Evolutionary conservation across 2,888 invertebrate species (phyloP), one percentile per base, ranked within the genome.

Genomic region (Dichetophora obliterata): DNA sequence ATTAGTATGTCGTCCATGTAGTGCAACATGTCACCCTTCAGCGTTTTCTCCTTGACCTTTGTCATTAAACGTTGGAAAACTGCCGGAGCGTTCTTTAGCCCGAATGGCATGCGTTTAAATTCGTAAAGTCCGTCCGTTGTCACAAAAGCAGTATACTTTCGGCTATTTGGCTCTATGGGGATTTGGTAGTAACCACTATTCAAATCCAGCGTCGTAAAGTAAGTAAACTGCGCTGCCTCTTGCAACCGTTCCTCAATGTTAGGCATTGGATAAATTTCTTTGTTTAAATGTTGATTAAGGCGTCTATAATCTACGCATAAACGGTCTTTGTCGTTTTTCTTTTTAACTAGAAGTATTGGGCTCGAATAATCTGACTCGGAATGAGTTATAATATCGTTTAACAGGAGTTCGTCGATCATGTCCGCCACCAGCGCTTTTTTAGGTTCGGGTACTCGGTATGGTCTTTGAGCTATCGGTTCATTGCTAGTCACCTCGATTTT

Each of bases 181-280:
- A 75, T 59, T 59, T 75, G 75, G 48, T 75, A 68, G n/a, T n/a
- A n/a, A n/a, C n/a, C n/a, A 22, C 66, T 70, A n/a, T 70, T 70
- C 22, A 52, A 37, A 48, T 74, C 48, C 5, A 79, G 37, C 8
- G 68, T 65, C 22, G 75, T 50, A 57, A 80, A 76, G 31, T n/a
- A n/a, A n/a, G n/a, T 66, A 57, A 63, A 79, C 19, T 75, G 11
- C 48, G 59, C 48, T 75, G 77, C 78, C 3, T 57, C 75, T 50
- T 81, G 79, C 0, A 80, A 48, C 0, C 77, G 66, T 34, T 81
- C 79, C 54, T 79, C 79, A 11, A 81, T 79, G 37, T 81, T 80
- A 5, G 76, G 79, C 19, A 72, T 78, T 9, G 78, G 80, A 19
- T 71, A 81, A 54, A 77, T 66, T 65, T 80, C 78, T 52, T 79